A percentile compares a stretch with the other conserved stretches of the same genome.
Conservation (phyloP, 2,888 invertebrate genomes). For the Tribolium freemani region DNA sequence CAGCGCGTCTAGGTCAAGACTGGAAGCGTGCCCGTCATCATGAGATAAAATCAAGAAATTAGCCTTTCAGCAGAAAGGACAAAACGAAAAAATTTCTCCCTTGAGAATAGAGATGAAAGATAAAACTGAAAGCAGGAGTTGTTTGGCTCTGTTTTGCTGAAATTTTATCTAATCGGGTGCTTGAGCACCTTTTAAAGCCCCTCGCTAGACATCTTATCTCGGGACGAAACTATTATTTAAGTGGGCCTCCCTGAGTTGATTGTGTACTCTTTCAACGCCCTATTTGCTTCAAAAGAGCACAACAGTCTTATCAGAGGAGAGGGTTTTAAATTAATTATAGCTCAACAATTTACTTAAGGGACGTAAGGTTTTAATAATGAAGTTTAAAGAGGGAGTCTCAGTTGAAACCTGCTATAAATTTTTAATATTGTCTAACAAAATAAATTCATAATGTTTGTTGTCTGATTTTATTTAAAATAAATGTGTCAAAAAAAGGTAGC, state of each 20-base stretch:
- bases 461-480: no score
- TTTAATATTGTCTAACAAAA: no score
- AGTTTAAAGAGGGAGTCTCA: no score
- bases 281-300: conserved; percentile 12
- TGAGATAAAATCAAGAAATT: conserved; percentile 1
- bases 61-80: conserved; percentile 2
- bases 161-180: conserved; percentile 25
- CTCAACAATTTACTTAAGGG: not conserved
- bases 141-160: conserved; percentile 23
- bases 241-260: not conserved
- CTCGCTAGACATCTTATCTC: conserved; percentile 24
- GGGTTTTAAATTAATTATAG: conserved; percentile 14
- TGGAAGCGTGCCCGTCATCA: not conserved
- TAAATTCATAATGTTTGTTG: no score
- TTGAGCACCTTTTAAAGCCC: conserved; percentile 26
- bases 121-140: conserved; percentile 17
- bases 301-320: conserved; percentile 19
- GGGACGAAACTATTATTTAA: conserved; percentile 4
- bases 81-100: conserved; percentile 22
- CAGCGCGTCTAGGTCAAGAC: conserved; percentile 9
- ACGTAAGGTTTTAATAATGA: no score
- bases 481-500: no score
- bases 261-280: conserved; percentile 23
- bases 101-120: conserved; percentile 10
- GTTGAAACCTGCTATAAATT: no score